Evolutionary conservation across 2,888 invertebrate genomes (phyloP).

Genomic region (Serrognathus titanus): DNA sequence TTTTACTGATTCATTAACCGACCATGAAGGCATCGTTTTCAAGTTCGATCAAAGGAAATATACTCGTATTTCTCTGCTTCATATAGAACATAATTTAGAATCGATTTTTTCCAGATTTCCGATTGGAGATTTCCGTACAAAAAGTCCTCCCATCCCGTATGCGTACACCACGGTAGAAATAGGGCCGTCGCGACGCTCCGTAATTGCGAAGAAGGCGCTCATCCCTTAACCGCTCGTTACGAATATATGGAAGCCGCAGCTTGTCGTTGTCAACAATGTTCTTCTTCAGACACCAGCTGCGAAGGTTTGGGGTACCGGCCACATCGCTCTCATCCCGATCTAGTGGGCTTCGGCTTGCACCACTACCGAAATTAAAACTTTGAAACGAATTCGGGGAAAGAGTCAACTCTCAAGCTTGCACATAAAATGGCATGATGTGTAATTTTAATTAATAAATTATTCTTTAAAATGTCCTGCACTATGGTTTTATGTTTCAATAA

Average conservation of each 20-base stretch:
- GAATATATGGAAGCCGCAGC: conserved; percentile 75
- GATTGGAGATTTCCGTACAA: conserved; percentile 90
- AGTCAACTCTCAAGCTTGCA: too few species aligned
- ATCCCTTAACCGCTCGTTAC: conserved; percentile 66
- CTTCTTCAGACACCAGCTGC: conserved; percentile 67
- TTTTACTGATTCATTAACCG: too few species aligned
- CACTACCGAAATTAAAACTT: not conserved
- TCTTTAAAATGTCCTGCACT: too few species aligned
- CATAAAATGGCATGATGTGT: too few species aligned
- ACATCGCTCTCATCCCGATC: conserved; percentile 45
- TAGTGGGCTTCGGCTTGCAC: conserved; percentile 35
- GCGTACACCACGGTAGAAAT: conserved; percentile 70
- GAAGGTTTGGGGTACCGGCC: conserved; percentile 59
- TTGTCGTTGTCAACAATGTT: conserved; percentile 72
- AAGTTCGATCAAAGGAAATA: too few species aligned
- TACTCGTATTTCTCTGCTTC: too few species aligned
- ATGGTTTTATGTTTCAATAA: too few species aligned
- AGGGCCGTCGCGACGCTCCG: conserved; percentile 63
- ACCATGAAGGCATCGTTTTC: too few species aligned
- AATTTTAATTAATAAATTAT: too few species aligned
- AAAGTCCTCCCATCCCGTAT: conserved; percentile 80
- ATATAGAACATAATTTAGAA: not conserved
- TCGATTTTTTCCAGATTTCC: conserved; percentile 58
- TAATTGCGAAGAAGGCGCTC: conserved; percentile 73
- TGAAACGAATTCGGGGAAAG: too few species aligned